Evolutionary conservation across 2,888 invertebrate species (phyloP).

Genomic region (Aphrophora alni): DNA sequence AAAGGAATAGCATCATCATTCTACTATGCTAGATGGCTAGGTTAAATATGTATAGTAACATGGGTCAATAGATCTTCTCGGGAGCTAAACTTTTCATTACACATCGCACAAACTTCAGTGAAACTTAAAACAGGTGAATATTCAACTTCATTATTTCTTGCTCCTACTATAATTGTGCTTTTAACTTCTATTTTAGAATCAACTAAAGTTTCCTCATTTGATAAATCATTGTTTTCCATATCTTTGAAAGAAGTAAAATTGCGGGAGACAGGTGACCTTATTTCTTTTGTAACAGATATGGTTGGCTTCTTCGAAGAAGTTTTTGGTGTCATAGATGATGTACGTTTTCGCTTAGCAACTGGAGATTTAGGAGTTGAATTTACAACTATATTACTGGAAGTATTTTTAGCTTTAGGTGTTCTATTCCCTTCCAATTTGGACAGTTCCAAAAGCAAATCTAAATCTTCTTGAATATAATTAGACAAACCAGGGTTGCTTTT

Average conservation of each 20-base stretch:
- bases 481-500: background rate
- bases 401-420: background rate
- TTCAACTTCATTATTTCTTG: background rate
- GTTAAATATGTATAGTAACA: conserved; percentile 25
- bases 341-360: too few species aligned
- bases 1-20: too few species aligned
- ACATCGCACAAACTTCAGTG: conserved; percentile 20
- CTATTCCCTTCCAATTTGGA: background rate
- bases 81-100: background rate
- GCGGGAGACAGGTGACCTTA: background rate
- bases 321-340: background rate
- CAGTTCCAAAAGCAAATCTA: background rate
- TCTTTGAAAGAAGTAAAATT: background rate
- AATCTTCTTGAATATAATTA: background rate
- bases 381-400: background rate
- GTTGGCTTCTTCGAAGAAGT: background rate
- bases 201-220: background rate
- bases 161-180: background rate
- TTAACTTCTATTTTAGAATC: background rate
- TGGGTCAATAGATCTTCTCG: conserved; percentile 15
- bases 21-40: too few species aligned
- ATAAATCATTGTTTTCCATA: background rate
- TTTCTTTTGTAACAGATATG: background rate
- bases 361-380: background rate
- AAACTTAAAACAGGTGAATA: background rate